Evolutionary conservation across 2,113 vertebrate species (phyloP).

Genomic region (Oceanodroma tethys): DNA sequence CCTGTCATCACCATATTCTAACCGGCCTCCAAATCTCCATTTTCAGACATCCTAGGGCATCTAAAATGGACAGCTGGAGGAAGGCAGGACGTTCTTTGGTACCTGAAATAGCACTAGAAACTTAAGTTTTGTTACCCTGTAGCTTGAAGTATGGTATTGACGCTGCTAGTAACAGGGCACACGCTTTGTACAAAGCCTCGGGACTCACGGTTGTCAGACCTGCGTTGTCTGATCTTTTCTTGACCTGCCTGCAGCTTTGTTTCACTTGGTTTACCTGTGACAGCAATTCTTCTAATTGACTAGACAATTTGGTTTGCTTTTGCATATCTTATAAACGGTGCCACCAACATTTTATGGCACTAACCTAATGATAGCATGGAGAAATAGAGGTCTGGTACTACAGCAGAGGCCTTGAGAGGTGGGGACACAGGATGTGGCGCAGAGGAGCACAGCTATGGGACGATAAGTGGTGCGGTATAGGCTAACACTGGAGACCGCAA

Average conservation of each 20-base stretch:
- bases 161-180: background rate
- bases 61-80: background rate
- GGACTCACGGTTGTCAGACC: background rate
- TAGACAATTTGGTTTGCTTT: background rate
- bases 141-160: background rate
- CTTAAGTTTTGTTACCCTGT: background rate
- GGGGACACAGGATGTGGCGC: fast-evolving
- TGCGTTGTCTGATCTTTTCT: background rate
- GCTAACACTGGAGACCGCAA: background rate
- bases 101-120: background rate
- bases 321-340: background rate
- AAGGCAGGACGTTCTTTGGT: background rate
- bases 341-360: background rate
- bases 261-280: background rate
- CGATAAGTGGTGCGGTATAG: background rate
- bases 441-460: background rate
- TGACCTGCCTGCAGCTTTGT: background rate
- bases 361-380: background rate
- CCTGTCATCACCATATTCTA: background rate
- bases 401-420: background rate
- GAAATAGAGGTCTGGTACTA: background rate
- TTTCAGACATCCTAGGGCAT: background rate
- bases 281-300: background rate
- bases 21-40: background rate
- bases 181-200: background rate